Evolutionary conservation across 2,797 vertebrate genomes (phyloP).

Genomic region (Cossypha dichroa): DNA sequence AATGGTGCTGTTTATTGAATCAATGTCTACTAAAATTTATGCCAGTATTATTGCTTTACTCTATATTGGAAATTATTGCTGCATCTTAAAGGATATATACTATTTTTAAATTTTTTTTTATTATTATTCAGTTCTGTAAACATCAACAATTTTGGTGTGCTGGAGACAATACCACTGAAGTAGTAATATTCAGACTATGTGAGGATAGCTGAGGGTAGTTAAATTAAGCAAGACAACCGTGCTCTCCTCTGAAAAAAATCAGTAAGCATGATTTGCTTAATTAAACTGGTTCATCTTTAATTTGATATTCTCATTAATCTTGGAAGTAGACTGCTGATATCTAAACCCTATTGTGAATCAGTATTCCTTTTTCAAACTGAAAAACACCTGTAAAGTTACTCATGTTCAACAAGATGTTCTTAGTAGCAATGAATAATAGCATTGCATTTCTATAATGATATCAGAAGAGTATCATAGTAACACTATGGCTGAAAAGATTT

Average conservation of each 20-base stretch:
- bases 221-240: neutral
- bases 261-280: neutral
- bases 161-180: neutral
- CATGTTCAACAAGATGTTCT: neutral
- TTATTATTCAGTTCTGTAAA: neutral
- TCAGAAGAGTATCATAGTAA: neutral
- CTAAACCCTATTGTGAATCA: neutral
- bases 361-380: neutral
- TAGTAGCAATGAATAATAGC: neutral
- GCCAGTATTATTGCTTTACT: neutral
- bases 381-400: neutral
- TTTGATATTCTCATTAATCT: neutral
- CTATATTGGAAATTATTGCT: neutral
- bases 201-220: neutral
- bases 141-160: neutral
- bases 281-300: neutral
- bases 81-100: neutral
- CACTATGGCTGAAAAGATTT: neutral
- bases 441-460: neutral
- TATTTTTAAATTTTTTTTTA: neutral
- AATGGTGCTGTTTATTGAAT: neutral
- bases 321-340: neutral
- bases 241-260: neutral
- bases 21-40: neutral
- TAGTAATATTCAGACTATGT: neutral